Evolutionary conservation across 2,797 vertebrate species (phyloP).

Genomic region (Sparidentex hasta): DNA sequence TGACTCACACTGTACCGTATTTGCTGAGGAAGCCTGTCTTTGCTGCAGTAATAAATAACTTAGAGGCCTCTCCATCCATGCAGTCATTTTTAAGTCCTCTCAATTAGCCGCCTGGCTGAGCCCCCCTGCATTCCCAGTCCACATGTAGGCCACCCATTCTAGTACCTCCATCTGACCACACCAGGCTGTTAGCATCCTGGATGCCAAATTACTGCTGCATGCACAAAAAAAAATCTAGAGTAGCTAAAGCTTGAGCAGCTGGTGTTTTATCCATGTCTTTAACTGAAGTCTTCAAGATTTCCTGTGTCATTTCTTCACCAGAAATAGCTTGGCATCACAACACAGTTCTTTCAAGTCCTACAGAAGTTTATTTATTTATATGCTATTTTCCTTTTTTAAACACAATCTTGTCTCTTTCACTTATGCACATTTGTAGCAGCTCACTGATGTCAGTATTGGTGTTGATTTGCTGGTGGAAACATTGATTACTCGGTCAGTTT

Average conservation of each 20-base stretch:
- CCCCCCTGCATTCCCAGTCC: constrained; percentile 58
- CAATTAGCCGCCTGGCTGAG: constrained; percentile 81
- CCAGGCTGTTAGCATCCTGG: constrained; percentile 16
- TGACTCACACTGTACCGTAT: constrained; percentile 52
- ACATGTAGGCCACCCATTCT: constrained; percentile 44
- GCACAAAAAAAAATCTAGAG: constrained; percentile 21
- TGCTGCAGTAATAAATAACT: constrained; percentile 87
- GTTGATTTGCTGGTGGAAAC: constrained; percentile 48
- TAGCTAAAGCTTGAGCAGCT: constrained; percentile 20
- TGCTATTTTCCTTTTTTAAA: background rate
- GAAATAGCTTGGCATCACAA: constrained; percentile 17
- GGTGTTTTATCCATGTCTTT: constrained; percentile 27
- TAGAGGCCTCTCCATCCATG: constrained; percentile 79
- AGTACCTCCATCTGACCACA: constrained; percentile 37
- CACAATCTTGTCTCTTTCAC: background rate
- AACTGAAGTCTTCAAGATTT: constrained; percentile 27
- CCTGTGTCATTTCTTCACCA: constrained; percentile 2
- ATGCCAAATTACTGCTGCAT: constrained; percentile 20
- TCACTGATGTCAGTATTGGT: constrained; percentile 32
- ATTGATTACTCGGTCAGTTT: constrained; percentile 43
- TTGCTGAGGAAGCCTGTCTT: constrained; percentile 74
- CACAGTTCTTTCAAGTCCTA: constrained; percentile 8
- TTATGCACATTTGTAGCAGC: constrained; percentile 18
- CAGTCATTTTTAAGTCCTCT: constrained; percentile 79
- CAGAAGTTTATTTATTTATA: background rate